These are phyloP conservation scores for Scytalopus superciliaris DNA, from an alignment of 2,113 vertebrate species.

Conservation along the genomic window DNA sequence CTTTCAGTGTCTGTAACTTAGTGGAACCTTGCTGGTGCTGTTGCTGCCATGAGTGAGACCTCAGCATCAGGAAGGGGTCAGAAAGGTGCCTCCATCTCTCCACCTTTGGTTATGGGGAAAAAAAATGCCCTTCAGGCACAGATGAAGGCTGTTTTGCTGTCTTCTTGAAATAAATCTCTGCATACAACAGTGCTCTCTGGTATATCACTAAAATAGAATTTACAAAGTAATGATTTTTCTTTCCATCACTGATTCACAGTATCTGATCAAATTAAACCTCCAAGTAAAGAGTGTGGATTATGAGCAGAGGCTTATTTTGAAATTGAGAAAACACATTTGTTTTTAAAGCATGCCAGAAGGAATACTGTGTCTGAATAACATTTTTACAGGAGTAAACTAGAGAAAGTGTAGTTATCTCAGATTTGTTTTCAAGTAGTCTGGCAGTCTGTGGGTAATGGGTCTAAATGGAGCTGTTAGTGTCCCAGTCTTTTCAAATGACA, in stretches of 20 bases:
- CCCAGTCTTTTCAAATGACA: neutral
- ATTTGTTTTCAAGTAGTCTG: neutral
- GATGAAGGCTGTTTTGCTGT: neutral
- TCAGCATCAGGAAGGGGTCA: neutral
- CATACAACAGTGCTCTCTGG: neutral
- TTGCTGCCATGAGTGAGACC: neutral
- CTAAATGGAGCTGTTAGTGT: neutral
- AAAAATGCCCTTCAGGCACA: neutral
- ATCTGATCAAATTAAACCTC: constrained; percentile 6
- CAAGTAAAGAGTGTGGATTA: neutral
- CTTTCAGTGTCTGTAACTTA: neutral
- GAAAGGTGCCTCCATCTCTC: neutral
- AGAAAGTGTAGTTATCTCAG: neutral
- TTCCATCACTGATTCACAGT: neutral
- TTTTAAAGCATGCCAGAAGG: neutral
- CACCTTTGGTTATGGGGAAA: neutral
- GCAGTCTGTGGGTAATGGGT: neutral
- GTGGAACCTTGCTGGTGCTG: neutral
- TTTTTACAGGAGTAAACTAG: neutral
- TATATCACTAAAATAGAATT: neutral
- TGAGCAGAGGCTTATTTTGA: neutral
- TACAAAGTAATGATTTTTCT: neutral
- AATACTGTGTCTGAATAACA: neutral
- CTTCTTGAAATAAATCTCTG: neutral
- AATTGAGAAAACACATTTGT: neutral